Evolutionary conservation across 2,888 invertebrate genomes (phyloP).

Genomic region (Trissolcus brochymenae): DNA sequence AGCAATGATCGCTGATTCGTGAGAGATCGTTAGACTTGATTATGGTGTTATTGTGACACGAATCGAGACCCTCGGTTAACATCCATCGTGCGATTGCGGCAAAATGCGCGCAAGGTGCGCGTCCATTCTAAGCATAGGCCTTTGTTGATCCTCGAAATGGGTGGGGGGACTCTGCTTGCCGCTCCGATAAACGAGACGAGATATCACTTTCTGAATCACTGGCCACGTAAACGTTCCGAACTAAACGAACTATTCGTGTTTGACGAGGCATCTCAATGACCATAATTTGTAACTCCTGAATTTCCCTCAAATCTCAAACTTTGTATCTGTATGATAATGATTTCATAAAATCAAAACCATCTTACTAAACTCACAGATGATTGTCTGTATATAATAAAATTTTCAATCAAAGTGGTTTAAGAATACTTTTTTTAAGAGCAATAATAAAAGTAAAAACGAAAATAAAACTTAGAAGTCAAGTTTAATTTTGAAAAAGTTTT

Average conservation of each 20-base stretch:
- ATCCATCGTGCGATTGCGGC: slow-evolving; percentile 20
- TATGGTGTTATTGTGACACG: slow-evolving; percentile 24
- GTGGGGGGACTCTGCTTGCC: slow-evolving; percentile 9
- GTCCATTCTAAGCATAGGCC: slow-evolving; percentile 12
- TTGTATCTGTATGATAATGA: slow-evolving; percentile 6
- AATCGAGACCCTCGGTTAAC: slow-evolving; percentile 12
- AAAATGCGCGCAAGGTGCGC: slow-evolving; percentile 38
- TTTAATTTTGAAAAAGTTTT: slow-evolving; percentile 17
- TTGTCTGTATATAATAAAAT: too few relatives aligned
- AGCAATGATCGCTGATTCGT: slow-evolving; percentile 37
- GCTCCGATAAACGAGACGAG: slow-evolving; percentile 45
- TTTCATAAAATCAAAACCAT: not conserved
- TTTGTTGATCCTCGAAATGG: not conserved
- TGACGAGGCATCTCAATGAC: slow-evolving; percentile 1
- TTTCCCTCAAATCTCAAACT: slow-evolving; percentile 21
- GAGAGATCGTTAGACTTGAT: slow-evolving; percentile 32
- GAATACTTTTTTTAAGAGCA: too few relatives aligned
- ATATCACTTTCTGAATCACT: slow-evolving; percentile 52
- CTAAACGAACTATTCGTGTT: slow-evolving; percentile 47
- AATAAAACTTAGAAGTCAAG: not conserved
- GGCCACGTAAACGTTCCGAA: slow-evolving; percentile 51
- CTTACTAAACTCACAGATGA: not conserved
- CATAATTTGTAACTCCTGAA: too few relatives aligned
- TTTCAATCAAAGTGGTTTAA: too few relatives aligned
- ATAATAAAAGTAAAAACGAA: too few relatives aligned